These are phyloP conservation scores for Platorchestia sp. DNA, from an alignment of 1,140 invertebrate genomes.

Conservation along the genomic window DNA sequence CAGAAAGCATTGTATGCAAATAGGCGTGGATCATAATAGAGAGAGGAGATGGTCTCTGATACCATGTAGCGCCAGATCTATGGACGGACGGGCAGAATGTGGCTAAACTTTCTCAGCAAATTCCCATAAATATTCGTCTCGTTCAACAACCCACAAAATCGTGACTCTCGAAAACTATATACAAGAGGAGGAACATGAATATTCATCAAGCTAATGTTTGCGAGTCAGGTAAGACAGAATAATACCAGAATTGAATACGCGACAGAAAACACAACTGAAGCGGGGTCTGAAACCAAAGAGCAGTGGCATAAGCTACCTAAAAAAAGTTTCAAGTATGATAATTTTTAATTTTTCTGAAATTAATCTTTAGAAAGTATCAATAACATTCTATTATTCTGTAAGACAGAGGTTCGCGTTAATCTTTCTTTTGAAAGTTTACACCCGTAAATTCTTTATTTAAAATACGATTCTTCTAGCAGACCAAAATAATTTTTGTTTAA, in stretches of 20 bases:
- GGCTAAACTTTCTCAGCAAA: background rate
- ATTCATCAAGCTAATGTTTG: background rate
- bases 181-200: background rate
- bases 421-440: background rate
- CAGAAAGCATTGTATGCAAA: constrained; percentile 52
- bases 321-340: background rate
- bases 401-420: background rate
- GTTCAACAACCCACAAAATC: background rate
- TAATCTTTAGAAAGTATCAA: background rate
- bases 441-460: background rate
- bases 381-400: background rate
- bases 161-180: background rate
- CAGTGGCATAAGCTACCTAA: background rate
- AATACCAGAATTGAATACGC: background rate
- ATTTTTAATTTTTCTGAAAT: background rate
- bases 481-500: background rate
- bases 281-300: background rate
- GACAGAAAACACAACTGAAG: background rate
- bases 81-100: background rate
- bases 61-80: background rate
- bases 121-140: background rate
- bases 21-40: constrained; percentile 40
- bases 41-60: constrained; percentile 17
- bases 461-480: background rate
- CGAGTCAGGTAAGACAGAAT: background rate